Percentiles rank a stretch among this genome's conserved stretches.
phyloP scores from a whole-genome alignment of 2,113 vertebrate genomes.

The Vulpes vulpes region DNA sequence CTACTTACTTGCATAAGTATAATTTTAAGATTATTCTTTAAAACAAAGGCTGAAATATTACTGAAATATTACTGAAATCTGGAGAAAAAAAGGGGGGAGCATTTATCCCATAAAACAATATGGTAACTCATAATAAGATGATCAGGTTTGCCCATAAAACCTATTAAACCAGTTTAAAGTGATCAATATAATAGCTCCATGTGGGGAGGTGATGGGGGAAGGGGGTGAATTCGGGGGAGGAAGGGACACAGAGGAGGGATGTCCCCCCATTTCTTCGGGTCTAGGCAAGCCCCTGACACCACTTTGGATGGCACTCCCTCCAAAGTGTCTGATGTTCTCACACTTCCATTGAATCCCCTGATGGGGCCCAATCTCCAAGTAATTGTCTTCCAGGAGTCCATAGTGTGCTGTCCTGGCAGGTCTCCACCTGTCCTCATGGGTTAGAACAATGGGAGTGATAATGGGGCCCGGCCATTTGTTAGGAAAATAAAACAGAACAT shows the following conservation, averaged over 20 bases:
- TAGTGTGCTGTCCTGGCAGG: not conserved
- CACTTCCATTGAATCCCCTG: not conserved
- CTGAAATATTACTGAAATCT: not conserved
- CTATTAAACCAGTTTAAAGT: not conserved
- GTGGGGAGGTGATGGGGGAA: not conserved
- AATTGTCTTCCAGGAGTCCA: not conserved
- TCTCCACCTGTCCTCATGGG: not conserved
- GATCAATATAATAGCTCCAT: not conserved
- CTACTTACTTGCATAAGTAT: not conserved
- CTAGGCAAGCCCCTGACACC: not conserved
- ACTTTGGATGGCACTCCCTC: not conserved
- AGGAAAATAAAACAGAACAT: slow-evolving; percentile 44
- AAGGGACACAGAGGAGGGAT: not conserved
- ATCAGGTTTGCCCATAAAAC: not conserved
- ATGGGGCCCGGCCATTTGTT: not conserved
- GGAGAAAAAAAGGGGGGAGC: not conserved
- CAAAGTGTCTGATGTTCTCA: too few relatives aligned
- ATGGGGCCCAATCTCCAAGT: not conserved
- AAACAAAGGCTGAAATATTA: not conserved
- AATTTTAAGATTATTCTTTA: not conserved
- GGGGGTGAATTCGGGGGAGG: not conserved
- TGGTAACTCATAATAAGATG: not conserved
- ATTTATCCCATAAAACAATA: not conserved
- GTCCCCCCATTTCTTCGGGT: not conserved
- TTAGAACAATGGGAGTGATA: not conserved